Evolutionary conservation across 2,888 invertebrate genomes (phyloP), one percentile per base, ranked within the genome.

Genomic region (Aleiodes alternator): DNA sequence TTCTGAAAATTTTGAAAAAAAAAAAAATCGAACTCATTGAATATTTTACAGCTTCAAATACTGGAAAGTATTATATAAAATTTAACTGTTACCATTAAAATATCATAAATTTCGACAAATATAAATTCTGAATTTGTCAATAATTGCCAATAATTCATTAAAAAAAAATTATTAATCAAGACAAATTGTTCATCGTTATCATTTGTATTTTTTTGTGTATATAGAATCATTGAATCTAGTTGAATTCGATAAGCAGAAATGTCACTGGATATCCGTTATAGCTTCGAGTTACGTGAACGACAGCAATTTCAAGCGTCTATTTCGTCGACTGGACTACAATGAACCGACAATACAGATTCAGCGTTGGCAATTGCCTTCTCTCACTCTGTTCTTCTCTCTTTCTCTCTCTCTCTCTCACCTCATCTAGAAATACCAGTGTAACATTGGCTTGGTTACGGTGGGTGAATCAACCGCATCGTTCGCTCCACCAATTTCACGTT

Each of bases 281-380:
- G 43, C 43, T 43, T 16, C 38, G 56, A 66, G 56, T 56, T 48
- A 43, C 48, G 64, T 55, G 53, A 66, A 72, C 66, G 53, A 34
- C 55, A 72, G 66, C 66, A 66, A 72, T 72, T 72, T 72, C 72
- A 34, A 72, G 64, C 64, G 55, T 66, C 64, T 34, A 72, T 72
- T 64, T 72, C 48, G 43, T 55, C 55, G 66, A 38, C 64, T 66
- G 55, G 55, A 55, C 55, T 64, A 72, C 38, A 64, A 43, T 48
- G 38, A 72, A 64, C 43, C 55, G 55, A 31, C 55, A 66, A 53
- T 72, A 55, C 55, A 23, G 55, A 72, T 53, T 66, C 55, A 55
- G 43, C 23, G 38, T 34, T 53, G 29, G 43, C 64, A 64, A 72
- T 72, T 66, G 72, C 66, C 64, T 64, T 29, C 69, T 34, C 53